These are phyloP conservation scores for Picathartes gymnocephalus DNA, from an alignment of 2,113 vertebrate species.

Conservation along the genomic window DNA sequence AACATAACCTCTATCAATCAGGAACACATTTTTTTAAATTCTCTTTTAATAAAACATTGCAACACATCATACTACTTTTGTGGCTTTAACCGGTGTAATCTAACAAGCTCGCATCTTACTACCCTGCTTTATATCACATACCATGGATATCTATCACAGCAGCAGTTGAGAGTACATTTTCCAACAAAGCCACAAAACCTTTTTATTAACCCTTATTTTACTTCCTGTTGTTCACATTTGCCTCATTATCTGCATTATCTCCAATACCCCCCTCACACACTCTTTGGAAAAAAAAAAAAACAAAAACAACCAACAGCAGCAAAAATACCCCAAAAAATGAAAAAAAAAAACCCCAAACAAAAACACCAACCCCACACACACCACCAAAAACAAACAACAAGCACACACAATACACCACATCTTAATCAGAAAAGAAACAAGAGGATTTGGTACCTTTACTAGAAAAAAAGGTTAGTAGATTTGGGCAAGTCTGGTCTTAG, in stretches of 20 bases:
- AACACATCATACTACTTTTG: background rate
- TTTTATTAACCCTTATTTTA: conserved; percentile 7
- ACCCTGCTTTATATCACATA: background rate
- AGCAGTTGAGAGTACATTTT: conserved; percentile 4
- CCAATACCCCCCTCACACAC: background rate
- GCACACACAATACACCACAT: background rate
- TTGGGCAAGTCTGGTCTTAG: background rate
- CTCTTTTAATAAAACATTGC: background rate
- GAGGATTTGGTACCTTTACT: background rate
- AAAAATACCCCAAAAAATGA: background rate
- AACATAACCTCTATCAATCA: background rate
- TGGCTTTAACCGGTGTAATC: conserved; percentile 1
- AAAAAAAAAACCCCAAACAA: background rate
- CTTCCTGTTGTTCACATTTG: background rate
- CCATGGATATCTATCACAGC: background rate
- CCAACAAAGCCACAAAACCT: background rate
- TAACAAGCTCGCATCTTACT: background rate
- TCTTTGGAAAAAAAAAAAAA: background rate
- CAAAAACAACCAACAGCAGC: background rate
- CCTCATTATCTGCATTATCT: background rate
- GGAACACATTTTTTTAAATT: background rate
- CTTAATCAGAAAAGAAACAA: background rate
- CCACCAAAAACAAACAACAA: background rate
- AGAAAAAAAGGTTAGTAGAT: background rate
- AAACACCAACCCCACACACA: background rate